Conservation (phyloP, 2,113 vertebrate genomes). For the Solenodon paradoxus region DNA sequence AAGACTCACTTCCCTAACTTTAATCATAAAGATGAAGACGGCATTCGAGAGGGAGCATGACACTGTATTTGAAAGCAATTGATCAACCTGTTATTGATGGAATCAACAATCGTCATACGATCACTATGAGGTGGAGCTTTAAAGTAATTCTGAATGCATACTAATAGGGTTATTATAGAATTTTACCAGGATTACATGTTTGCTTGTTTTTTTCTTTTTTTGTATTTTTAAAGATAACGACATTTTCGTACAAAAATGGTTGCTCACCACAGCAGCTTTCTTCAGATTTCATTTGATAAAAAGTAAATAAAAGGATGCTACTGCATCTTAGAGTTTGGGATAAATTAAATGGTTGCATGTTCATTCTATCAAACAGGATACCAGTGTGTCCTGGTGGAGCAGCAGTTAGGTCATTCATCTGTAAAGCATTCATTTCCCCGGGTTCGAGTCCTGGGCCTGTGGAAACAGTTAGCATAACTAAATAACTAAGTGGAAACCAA, state of each 20-base stretch:
- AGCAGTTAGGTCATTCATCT: too few species aligned
- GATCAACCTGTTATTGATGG: background rate
- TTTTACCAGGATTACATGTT: background rate
- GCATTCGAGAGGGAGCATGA: background rate
- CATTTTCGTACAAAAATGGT: background rate
- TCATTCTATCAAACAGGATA: background rate
- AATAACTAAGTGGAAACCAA: too few species aligned
- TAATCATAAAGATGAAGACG: background rate
- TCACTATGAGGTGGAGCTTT: background rate
- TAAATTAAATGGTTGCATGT: background rate
- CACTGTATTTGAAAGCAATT: background rate
- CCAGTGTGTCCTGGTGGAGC: too few species aligned
- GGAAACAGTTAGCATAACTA: too few species aligned
- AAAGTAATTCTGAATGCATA: background rate
- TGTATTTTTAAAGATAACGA: background rate
- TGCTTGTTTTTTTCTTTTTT: conserved; percentile 7
- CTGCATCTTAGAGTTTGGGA: background rate
- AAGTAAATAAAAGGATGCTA: background rate
- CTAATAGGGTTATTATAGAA: background rate
- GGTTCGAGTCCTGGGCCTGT: too few species aligned
- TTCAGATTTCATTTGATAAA: background rate
- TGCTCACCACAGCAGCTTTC: background rate
- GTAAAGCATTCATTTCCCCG: too few species aligned
- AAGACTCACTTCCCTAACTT: background rate
- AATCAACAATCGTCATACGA: background rate